phyloP scores from a whole-genome alignment of 2,888 invertebrate species.

The Orthosia gracilis region DNA sequence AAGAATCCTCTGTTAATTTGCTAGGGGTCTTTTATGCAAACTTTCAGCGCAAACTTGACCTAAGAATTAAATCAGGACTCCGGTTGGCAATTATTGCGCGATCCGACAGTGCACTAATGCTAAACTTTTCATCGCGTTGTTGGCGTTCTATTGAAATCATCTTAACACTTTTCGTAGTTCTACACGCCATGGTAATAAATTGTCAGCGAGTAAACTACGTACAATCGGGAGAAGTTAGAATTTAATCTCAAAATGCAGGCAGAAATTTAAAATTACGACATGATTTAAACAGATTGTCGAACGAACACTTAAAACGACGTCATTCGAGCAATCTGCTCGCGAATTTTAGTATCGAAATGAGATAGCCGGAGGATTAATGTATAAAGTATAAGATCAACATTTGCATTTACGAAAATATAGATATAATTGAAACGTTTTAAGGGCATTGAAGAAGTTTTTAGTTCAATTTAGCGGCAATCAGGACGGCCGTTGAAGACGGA shows the following conservation, averaged over 20 bases:
- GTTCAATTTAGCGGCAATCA: constrained; percentile 91
- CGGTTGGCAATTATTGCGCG: constrained; percentile 87
- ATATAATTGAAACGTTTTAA: constrained; percentile 89
- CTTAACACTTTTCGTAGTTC: constrained; percentile 84
- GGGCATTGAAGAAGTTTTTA: constrained; percentile 90
- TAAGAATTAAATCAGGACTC: constrained; percentile 89
- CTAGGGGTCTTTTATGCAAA: constrained; percentile 85
- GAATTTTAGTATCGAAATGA: constrained; percentile 66
- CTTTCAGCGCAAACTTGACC: constrained; percentile 85
- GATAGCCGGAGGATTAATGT: constrained; percentile 64
- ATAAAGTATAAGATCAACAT: constrained; percentile 68
- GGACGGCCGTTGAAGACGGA: constrained; percentile 89
- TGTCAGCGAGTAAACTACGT: constrained; percentile 82
- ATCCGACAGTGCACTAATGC: constrained; percentile 85
- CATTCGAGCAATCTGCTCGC: constrained; percentile 71
- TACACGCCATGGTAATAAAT: constrained; percentile 85
- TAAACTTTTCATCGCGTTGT: constrained; percentile 86
- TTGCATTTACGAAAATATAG: constrained; percentile 78
- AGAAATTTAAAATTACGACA: constrained; percentile 81
- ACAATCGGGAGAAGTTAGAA: constrained; percentile 83
- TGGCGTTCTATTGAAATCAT: constrained; percentile 88
- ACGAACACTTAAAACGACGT: constrained; percentile 67
- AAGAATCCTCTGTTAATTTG: constrained; percentile 81
- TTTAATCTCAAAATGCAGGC: constrained; percentile 86
- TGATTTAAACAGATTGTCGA: constrained; percentile 73